Percentiles rank a stretch among this genome's conserved stretches.
phyloP scores from a whole-genome alignment of 1,140 invertebrate genomes.

The Agrypnia vestita region DNA sequence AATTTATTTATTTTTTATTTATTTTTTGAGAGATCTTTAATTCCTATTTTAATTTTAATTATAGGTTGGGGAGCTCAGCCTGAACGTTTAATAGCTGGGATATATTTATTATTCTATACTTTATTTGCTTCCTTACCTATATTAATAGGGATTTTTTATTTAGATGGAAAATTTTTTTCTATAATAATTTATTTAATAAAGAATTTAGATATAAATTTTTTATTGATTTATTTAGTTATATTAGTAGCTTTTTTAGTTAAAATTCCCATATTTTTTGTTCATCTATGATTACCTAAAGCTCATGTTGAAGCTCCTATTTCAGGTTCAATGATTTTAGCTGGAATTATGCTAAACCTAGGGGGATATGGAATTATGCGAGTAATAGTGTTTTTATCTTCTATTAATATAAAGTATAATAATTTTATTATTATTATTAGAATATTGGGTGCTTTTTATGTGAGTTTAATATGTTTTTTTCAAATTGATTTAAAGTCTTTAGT shows the following conservation, averaged over 20 bases:
- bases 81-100: conserved; percentile 75
- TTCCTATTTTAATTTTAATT: conserved; percentile 78
- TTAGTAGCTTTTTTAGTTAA: conserved; percentile 79
- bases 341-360: conserved; percentile 80
- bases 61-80: conserved; percentile 77
- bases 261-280: conserved; percentile 80
- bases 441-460: conserved; percentile 73
- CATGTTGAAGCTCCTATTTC: conserved; percentile 82
- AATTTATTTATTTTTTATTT: conserved; percentile 80
- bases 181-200: conserved; percentile 51
- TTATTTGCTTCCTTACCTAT: conserved; percentile 76
- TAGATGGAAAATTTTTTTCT: no score
- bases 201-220: conserved; percentile 63
- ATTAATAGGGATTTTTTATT: conserved; percentile 73
- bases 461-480: conserved; percentile 77
- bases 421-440: conserved; percentile 72
- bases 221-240: conserved; percentile 72
- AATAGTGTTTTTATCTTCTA: conserved; percentile 67
- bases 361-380: conserved; percentile 77
- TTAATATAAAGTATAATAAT: conserved; percentile 69
- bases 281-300: conserved; percentile 82
- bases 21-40: conserved; percentile 78
- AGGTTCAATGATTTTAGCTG: conserved; percentile 82
- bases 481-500: conserved; percentile 76
- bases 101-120: conserved; percentile 79